Base-by-base conservation (phyloP, 30 jellyfish, hydroid and myxozoan genomes). In the Turritopsis rubra region DNA sequence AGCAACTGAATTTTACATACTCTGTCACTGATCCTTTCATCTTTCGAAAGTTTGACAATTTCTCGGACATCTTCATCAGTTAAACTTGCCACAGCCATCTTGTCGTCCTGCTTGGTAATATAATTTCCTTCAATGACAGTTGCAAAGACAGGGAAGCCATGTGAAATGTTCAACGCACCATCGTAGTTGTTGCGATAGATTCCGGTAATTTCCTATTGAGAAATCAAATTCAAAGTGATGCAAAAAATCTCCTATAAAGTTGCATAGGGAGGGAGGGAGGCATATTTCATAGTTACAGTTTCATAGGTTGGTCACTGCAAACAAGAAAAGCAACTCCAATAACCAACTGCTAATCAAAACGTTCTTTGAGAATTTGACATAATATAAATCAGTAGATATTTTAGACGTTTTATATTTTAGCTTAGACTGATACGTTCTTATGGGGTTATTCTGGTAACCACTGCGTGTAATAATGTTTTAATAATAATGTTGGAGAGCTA, bases 81-180 rank as follows among this genome's bases (percentile, higher is more conserved):
- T 53, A 94, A 73, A 81, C 85, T 88, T 0, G 89, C 73, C 29
- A 94, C 96, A 0, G 97, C 96, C 95, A 86, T 25, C 66, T 86
- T 89, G 83, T 86, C 96, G 74, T 94, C 99, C 30, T 89, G 97
- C 74, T 89, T 89, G 27, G 96, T 79, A 60, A 94, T 87, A 82
- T 87, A 86, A 74, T 94, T 94, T 0, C 96, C 97, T 82, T 94
- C 99, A 66, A 94, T 94, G 28, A 94, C 97, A 30, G 99, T 94
- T 54, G 97, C 96, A 77, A 94, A 94, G 16, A 94, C 97, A 23
- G 99, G 99, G 70, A 94, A 94, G 1, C 99, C 97, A 65, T 94
- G 84, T 24, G 97, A 83, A 9, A 91, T 88, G 74, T 94, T 94
- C 53, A 94, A 73, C 18, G 97, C 86, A 16, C 96, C 96, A 65